Evolutionary conservation across 2,113 vertebrate genomes (phyloP).

Genomic region (Vanacampus margaritifer): DNA sequence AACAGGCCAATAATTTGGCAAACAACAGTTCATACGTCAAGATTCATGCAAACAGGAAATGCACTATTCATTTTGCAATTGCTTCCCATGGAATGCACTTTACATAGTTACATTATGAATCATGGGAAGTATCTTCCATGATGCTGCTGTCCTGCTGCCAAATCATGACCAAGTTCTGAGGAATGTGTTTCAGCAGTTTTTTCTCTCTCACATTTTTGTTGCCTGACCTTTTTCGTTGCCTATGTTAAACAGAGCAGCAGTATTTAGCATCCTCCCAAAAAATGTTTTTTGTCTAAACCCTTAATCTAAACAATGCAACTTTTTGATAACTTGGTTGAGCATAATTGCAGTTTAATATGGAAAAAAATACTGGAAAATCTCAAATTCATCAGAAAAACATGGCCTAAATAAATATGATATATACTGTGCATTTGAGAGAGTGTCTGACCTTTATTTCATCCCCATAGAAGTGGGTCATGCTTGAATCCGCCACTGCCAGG

Average conservation of each 20-base stretch:
- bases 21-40: not conserved
- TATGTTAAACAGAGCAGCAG: constrained; percentile 47
- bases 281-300: constrained; percentile 9
- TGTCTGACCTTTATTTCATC: constrained; percentile 82
- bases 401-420: constrained; percentile 3
- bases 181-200: constrained; percentile 55
- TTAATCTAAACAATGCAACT: not conserved
- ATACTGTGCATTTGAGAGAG: constrained; percentile 9
- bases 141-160: constrained; percentile 43
- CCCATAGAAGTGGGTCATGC: constrained; percentile 84
- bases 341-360: not conserved
- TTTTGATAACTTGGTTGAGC: not conserved
- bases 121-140: constrained; percentile 30
- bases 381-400: not conserved
- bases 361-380: not conserved
- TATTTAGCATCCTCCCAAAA: constrained; percentile 5
- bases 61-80: not conserved
- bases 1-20: constrained; percentile 6
- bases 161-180: constrained; percentile 46
- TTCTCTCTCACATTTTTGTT: constrained; percentile 19
- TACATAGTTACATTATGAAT: constrained; percentile 9
- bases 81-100: not conserved
- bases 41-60: too few species aligned
- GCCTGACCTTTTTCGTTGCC: constrained; percentile 42
- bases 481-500: constrained; percentile 82